phyloP scores from a whole-genome alignment of 1,140 invertebrate genomes.

The Aphelinus atriplicis region DNA sequence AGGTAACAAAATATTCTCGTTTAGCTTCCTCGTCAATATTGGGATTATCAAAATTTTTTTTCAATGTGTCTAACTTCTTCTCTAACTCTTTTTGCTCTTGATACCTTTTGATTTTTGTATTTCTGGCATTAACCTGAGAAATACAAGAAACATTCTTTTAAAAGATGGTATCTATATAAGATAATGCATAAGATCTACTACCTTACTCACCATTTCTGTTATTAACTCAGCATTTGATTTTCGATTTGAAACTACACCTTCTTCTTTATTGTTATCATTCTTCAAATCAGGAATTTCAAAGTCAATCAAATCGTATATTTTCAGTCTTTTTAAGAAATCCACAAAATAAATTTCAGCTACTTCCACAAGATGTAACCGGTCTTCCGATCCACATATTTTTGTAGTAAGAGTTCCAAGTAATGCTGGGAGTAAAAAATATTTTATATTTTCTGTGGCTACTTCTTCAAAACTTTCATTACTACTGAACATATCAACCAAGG shows the following conservation, averaged over 20 bases:
- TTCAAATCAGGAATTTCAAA: constrained; percentile 65
- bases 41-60: constrained; percentile 71
- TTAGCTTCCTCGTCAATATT: constrained; percentile 83
- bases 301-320: constrained; percentile 80
- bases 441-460: constrained; percentile 84
- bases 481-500: constrained; percentile 84
- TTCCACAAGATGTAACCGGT: constrained; percentile 76
- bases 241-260: constrained; percentile 23
- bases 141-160: constrained; percentile 1
- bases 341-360: constrained; percentile 85
- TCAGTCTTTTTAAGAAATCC: constrained; percentile 83
- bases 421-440: constrained; percentile 85
- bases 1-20: constrained; percentile 83
- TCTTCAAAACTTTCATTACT: constrained; percentile 89
- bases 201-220: constrained; percentile 52
- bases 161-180: background rate
- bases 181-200: background rate
- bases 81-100: constrained; percentile 84
- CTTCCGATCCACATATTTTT: constrained; percentile 71
- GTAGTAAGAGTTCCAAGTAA: constrained; percentile 80
- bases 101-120: constrained; percentile 83
- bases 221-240: constrained; percentile 56
- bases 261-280: constrained; percentile 44
- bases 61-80: constrained; percentile 73
- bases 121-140: constrained; percentile 67